A percentile compares a stretch with the other conserved stretches of the same genome.
These are phyloP conservation scores for Ceratina calcarata DNA, from an alignment of 1,140 invertebrate genomes.

Conservation along the genomic window DNA sequence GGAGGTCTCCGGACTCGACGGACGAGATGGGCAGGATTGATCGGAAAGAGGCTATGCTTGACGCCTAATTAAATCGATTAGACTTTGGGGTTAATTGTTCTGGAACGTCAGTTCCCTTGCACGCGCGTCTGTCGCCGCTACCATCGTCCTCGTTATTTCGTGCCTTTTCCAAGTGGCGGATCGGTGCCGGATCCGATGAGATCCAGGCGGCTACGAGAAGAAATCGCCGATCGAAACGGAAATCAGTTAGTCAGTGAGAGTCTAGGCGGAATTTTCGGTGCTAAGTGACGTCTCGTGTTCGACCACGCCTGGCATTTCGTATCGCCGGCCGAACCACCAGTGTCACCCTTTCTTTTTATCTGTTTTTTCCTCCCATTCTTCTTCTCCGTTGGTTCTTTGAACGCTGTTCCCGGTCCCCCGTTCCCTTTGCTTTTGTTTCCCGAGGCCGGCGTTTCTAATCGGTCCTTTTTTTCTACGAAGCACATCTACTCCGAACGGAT, in stretches of 20 bases:
- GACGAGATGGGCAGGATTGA: conserved; percentile 57
- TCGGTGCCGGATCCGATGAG: background rate
- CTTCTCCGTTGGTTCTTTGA: background rate
- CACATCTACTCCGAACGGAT: conserved; percentile 2
- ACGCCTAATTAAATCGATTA: conserved; percentile 76
- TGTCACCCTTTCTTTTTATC: conserved; percentile 1
- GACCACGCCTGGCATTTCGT: conserved; percentile 3
- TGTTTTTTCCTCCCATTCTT: background rate
- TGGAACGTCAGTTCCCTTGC: conserved; percentile 67
- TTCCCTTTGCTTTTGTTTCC: background rate
- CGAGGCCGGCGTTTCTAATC: conserved; percentile 2
- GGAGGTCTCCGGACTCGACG: conserved; percentile 43
- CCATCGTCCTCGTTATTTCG: conserved; percentile 26
- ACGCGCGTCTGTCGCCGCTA: conserved; percentile 39
- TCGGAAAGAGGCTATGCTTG: conserved; percentile 56
- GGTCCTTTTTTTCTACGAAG: background rate
- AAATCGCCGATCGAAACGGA: conserved; percentile 3
- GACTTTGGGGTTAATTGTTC: conserved; percentile 77
- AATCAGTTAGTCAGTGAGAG: background rate
- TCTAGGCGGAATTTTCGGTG: conserved; percentile 22
- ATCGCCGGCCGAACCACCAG: conserved; percentile 3
- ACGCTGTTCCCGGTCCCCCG: background rate
- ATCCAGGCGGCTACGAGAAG: background rate
- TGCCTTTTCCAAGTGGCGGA: background rate
- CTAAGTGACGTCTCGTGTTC: conserved; percentile 35